Evolutionary conservation across 2,888 invertebrate species (phyloP).

Genomic region (Dione vanillae): DNA sequence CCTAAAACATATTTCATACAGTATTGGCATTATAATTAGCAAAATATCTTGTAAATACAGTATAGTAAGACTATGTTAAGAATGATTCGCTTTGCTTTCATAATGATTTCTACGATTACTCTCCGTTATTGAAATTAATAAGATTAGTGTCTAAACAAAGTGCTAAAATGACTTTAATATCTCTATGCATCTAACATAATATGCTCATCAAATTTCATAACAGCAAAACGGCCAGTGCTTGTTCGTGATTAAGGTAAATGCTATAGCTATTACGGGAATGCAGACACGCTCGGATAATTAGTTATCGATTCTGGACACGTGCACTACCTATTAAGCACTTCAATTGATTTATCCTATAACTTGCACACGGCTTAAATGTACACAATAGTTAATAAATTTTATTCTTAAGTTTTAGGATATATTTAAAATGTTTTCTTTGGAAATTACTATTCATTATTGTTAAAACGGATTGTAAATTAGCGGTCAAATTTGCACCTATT

Average conservation of each 20-base stretch:
- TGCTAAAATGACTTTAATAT: neutral
- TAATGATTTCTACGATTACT: no score
- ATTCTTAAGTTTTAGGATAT: no score
- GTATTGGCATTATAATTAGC: no score
- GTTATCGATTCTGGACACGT: slow-evolving; percentile 56
- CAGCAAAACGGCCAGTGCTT: slow-evolving; percentile 32
- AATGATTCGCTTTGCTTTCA: no score
- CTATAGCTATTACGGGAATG: slow-evolving; percentile 56
- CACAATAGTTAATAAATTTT: neutral
- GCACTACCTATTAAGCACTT: slow-evolving; percentile 42
- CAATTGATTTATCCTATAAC: slow-evolving; percentile 34
- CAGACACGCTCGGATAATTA: slow-evolving; percentile 47
- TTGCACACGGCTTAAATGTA: slow-evolving; percentile 7
- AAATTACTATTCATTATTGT: no score
- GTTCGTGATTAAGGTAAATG: slow-evolving; percentile 71
- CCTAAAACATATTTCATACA: no score
- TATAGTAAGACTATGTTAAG: no score
- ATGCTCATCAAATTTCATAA: slow-evolving; percentile 26
- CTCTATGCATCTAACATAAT: neutral
- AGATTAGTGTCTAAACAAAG: neutral
- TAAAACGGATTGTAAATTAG: no score
- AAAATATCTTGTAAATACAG: no score
- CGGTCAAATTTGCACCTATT: no score
- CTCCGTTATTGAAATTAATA: no score
- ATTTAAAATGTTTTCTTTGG: no score